phyloP scores from a whole-genome alignment of 2,113 vertebrate genomes.

The Corythornis vintsioides region DNA sequence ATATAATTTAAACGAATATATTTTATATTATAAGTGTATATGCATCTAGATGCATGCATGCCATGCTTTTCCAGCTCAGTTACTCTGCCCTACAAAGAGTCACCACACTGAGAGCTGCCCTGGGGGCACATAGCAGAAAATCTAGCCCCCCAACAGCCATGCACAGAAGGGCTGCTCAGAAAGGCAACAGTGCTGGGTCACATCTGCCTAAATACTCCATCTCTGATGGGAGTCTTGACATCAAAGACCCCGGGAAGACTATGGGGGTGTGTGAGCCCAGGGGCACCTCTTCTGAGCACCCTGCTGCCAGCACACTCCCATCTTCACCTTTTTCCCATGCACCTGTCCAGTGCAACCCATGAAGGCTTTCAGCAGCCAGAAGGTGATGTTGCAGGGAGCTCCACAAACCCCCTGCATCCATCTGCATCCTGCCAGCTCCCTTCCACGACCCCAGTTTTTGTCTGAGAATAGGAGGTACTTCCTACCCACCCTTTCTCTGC shows the following conservation, averaged over 20 bases:
- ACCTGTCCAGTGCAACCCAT: background rate
- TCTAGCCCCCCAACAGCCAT: background rate
- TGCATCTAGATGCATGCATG: background rate
- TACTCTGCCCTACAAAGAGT: background rate
- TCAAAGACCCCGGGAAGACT: background rate
- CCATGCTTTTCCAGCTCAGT: background rate
- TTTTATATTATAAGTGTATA: background rate
- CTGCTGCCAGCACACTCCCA: background rate
- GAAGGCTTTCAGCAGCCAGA: background rate
- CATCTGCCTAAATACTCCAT: background rate
- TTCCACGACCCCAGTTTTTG: background rate
- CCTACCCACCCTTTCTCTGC: background rate
- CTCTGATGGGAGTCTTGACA: background rate
- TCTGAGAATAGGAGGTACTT: fast-evolving
- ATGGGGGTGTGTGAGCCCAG: fast-evolving
- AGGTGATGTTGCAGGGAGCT: background rate
- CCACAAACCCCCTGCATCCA: background rate
- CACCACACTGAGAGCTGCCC: background rate
- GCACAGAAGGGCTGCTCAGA: background rate
- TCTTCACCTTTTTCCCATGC: background rate
- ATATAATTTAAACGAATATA: no score
- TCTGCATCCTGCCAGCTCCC: background rate
- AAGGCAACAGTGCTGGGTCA: background rate
- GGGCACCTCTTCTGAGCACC: background rate
- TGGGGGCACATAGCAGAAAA: background rate